Evolutionary conservation across 2,113 vertebrate genomes (phyloP), one percentile per base, ranked within the genome.

Genomic region (Todiramphus chloris): DNA sequence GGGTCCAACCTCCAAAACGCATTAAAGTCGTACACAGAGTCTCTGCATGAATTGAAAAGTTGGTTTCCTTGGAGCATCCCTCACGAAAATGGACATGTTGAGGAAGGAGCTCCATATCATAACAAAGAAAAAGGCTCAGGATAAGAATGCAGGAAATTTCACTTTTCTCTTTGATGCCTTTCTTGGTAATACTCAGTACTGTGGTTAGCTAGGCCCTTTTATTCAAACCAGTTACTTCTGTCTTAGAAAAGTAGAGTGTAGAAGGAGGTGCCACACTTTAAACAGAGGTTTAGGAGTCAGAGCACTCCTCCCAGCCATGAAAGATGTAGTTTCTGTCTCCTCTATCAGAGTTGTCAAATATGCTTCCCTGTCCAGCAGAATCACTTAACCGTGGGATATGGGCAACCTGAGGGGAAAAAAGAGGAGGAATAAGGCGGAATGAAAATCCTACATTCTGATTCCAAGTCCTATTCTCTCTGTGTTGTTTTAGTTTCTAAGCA

Each of bases 311-410:
- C 17, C 55, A 89, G 35, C 11, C 19, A 13, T 5, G 25, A 55
- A 64, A 85, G 20, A 16, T 2, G 6, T 46, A 30, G 23, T 43
- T 78, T 33, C 18, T 35, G 6, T 50, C n/a, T 60, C 12, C 11
- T 60, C 39, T 62, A 9, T 9, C 28, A 60, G 33, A 39, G 28
- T 4, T 70, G 89, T 74, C 31, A 58, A 82, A 63, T 15, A 6
- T 1, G 2, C 21, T 51, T 55, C 39, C 28, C 0, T 4, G 13
- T 63, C n/a, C 63, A 15, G 21, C 8, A 66, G 43, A 68, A 4
- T 82, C 48, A 27, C 24, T 51, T 55, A 39, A 30, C 23, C 16
- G 31, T 11, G 2, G 27, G 24, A 58, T 50, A n/a, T 3, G 59
- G 20, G 16, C 15, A 83, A 37, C 7, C 33, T 58, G n/a, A 78